phyloP scores from a whole-genome alignment of 92 coral and sea anemone genomes.

The Parazoanthus darwini region DNA sequence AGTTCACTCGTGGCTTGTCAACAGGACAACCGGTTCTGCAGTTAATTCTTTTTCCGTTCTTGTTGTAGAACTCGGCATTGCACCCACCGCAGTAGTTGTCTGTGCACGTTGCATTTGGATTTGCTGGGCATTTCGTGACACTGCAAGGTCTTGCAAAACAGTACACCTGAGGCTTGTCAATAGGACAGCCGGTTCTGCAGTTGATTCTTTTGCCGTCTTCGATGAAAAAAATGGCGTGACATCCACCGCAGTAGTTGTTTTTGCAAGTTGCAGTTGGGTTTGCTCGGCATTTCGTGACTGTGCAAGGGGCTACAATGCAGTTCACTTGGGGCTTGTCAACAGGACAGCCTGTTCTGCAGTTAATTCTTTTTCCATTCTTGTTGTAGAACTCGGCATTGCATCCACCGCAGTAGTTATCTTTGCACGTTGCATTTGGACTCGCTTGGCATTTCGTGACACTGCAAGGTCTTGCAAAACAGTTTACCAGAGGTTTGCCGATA shows the following conservation, averaged over 20 bases:
- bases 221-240: background rate
- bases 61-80: conserved; percentile 7
- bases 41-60: background rate
- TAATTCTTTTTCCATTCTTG: background rate
- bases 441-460: background rate
- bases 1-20: background rate
- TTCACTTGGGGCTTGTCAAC: conserved; percentile 4
- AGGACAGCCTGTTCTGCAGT: background rate
- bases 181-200: background rate
- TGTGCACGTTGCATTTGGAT: background rate
- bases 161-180: background rate
- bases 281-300: background rate
- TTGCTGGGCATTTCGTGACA: background rate
- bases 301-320: background rate
- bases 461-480: background rate
- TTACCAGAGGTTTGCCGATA: background rate
- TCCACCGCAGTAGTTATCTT: background rate
- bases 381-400: background rate
- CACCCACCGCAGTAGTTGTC: conserved; percentile 6
- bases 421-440: background rate
- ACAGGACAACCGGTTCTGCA: background rate
- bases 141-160: background rate
- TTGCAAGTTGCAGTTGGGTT: background rate
- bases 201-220: background rate
- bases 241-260: background rate